Conservation (phyloP, 2,113 vertebrate species). For the Aepyceros melampus region DNA sequence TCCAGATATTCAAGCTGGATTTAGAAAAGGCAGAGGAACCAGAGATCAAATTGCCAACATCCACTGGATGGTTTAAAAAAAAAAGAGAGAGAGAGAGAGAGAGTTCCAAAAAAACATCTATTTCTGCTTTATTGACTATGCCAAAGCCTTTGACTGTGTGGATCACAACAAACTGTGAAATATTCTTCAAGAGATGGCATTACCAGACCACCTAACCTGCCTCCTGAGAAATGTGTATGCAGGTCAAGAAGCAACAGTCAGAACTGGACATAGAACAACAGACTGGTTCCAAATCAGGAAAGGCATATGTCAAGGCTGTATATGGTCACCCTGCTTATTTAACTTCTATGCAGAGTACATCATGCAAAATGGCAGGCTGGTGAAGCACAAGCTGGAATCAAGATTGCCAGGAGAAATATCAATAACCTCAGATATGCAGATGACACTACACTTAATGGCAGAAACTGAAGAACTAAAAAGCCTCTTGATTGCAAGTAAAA, state of each 20-base stretch:
- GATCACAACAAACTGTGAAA: not conserved
- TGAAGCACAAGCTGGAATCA: not conserved
- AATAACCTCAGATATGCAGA: not conserved
- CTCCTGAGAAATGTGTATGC: not conserved
- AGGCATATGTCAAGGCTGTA: not conserved
- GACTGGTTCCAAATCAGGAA: not conserved
- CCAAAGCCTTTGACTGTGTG: not conserved
- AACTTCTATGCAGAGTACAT: not conserved
- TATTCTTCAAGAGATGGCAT: not conserved
- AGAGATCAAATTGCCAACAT: not conserved
- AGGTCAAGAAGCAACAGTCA: not conserved
- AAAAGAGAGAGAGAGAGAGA: rapidly evolving
- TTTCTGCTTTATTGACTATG: not conserved
- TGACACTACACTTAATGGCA: not conserved
- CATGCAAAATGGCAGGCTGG: not conserved
- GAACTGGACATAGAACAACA: not conserved
- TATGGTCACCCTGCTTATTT: not conserved
- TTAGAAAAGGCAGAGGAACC: not conserved
- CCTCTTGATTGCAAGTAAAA: not conserved
- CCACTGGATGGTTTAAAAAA: rapidly evolving
- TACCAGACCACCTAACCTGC: not conserved
- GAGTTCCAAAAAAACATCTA: not conserved
- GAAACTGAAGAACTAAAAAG: not conserved
- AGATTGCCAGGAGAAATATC: not conserved
- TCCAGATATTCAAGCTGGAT: not conserved